Conservation (phyloP, 2,797 vertebrate species). For the Urophycis tenuis region DNA sequence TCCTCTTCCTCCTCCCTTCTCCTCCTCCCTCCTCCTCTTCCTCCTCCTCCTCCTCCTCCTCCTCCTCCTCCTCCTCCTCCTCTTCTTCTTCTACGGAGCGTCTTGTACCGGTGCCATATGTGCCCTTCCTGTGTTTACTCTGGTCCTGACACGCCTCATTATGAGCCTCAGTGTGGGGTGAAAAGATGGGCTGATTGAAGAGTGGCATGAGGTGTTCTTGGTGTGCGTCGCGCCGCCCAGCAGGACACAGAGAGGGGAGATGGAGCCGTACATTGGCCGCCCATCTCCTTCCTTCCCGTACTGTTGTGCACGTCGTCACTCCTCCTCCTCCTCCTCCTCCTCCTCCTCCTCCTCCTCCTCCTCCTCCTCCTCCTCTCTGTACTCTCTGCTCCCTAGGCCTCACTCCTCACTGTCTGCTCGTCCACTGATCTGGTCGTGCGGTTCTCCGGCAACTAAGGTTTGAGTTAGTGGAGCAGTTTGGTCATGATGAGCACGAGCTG, state of each 20-base stretch:
- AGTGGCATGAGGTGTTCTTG: constrained; percentile 19
- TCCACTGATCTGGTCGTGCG: too few species aligned
- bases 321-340: too few species aligned
- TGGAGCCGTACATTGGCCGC: neutral
- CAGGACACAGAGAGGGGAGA: neutral
- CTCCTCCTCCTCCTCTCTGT: too few species aligned
- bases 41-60: neutral
- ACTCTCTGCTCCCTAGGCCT: too few species aligned
- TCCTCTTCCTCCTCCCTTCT: constrained; percentile 6
- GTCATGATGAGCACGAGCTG: too few species aligned
- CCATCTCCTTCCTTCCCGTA: neutral
- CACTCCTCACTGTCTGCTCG: too few species aligned
- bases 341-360: too few species aligned
- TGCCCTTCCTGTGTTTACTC: constrained; percentile 9
- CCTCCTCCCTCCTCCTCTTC: neutral
- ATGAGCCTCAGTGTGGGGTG: constrained; percentile 12
- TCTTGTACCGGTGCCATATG: constrained; percentile 21
- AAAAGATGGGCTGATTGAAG: constrained; percentile 16
- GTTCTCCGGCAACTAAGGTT: too few species aligned
- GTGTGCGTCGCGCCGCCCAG: neutral
- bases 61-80: constrained; percentile 9
- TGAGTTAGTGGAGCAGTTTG: too few species aligned
- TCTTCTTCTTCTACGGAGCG: constrained; percentile 14
- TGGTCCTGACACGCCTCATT: constrained; percentile 31
- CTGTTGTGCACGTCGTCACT: neutral